Evolutionary conservation across 2,888 invertebrate species (phyloP).

Genomic region (Amblyjoppa proteus): DNA sequence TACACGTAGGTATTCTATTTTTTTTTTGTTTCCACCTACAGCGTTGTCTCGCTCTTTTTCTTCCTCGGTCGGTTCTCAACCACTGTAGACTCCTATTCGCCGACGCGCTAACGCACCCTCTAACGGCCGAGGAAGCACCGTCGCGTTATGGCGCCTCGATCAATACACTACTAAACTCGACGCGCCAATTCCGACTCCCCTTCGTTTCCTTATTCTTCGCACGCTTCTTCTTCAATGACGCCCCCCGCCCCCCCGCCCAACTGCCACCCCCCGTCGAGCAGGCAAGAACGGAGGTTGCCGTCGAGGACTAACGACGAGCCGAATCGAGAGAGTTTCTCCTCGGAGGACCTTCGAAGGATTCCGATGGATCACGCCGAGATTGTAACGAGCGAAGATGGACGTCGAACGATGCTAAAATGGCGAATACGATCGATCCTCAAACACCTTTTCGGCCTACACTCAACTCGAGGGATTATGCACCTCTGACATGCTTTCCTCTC

Average conservation of each 20-base stretch:
- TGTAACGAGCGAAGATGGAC: constrained; percentile 60
- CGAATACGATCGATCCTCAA: constrained; percentile 79
- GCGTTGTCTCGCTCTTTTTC: constrained; percentile 22
- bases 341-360: neutral
- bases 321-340: neutral
- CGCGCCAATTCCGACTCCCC: constrained; percentile 57
- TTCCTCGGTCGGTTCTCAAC: constrained; percentile 12
- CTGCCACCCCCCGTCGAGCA: neutral
- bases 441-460: constrained; percentile 71
- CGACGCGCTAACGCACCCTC: constrained; percentile 82
- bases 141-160: constrained; percentile 70
- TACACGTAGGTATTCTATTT: neutral
- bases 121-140: constrained; percentile 78
- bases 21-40: neutral
- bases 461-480: constrained; percentile 31
- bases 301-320: neutral
- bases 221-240: constrained; percentile 78
- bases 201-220: constrained; percentile 27
- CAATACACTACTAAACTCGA: constrained; percentile 80
- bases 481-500: constrained; percentile 11
- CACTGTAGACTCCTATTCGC: constrained; percentile 27
- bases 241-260: constrained; percentile 72
- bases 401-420: constrained; percentile 77
- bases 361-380: neutral
- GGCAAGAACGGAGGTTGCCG: neutral